Base-by-base conservation (phyloP, 2,888 invertebrate genomes). In the Elysia crispata region DNA sequence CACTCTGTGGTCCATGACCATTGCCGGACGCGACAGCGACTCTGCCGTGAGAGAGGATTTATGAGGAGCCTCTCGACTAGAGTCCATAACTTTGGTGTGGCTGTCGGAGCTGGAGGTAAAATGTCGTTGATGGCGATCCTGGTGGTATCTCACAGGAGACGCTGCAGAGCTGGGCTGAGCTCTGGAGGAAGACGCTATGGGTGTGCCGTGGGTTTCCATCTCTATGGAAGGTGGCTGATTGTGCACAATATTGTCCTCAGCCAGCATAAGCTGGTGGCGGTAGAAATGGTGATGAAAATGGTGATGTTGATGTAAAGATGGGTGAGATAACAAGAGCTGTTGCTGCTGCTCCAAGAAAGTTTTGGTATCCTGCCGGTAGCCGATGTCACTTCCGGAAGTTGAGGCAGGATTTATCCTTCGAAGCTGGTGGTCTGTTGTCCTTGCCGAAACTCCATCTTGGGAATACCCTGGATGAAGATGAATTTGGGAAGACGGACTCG, bases 211-310 rank as follows among this genome's bases (percentile, higher is more conserved):
- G 3, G 41, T 11, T 41, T 33, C 23, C 13, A 18, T 31, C 0
- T n/a, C 5, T 18, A 50, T 20, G 5, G 67, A 41, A 23, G 54
- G n/a, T 23, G 74, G 30, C 1, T 15, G 6, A 8, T 67, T 54
- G 25, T 18, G 11, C 11, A 50, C 11, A 28, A 30, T 5, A 15
- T 31, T 67, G n/a, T 76, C 76, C 5, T 66, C 54, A 0, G 50
- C 67, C 13, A 54, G 50, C 69, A 67, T 67, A 18, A 67, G 67
- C 76, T 76, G 76, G 25, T 76, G 76, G 1, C 54, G 67, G 57
- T 76, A 76, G 67, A 31, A 76, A 54, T 76, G 76, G n/a, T 76
- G 76, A n/a, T 76, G 76, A n/a, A 62, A 76, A 30, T 76, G 76
- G 11, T 76, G 67, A 25, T 76, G 76, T n/a, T 76, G 76, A 30